Percentiles rank a stretch among this genome's conserved stretches.
Conservation (phyloP, 2,113 vertebrate genomes). For the Procapra przewalskii region DNA sequence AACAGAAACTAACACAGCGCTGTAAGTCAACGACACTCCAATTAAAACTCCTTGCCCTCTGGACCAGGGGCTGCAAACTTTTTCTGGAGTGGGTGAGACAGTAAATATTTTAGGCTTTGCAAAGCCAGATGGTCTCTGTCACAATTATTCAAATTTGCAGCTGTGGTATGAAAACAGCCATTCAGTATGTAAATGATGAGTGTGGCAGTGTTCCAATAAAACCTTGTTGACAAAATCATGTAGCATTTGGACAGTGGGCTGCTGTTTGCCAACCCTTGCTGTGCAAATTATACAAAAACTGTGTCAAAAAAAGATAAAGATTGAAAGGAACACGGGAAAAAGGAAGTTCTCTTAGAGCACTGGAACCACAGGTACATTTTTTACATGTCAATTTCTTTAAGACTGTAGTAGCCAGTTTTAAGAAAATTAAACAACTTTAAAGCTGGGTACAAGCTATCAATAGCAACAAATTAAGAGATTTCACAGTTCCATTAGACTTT, state of each 20-base stretch:
- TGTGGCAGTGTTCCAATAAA: background rate
- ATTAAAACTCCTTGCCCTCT: rapidly evolving
- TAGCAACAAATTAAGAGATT: background rate
- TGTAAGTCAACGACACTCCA: background rate
- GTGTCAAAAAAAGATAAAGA: background rate
- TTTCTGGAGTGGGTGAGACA: background rate
- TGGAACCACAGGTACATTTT: background rate
- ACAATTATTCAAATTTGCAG: background rate
- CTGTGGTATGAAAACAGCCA: rapidly evolving
- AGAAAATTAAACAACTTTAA: background rate
- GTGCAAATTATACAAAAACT: background rate
- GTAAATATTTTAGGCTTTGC: background rate
- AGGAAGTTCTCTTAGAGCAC: background rate
- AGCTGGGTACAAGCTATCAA: background rate
- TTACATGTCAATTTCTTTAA: background rate
- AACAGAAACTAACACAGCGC: background rate
- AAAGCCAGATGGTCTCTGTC: background rate
- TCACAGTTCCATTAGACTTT: background rate
- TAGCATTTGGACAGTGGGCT: background rate
- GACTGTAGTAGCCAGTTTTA: background rate
- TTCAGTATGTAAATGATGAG: rapidly evolving
- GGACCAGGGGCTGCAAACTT: rapidly evolving
- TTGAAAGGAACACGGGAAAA: rapidly evolving
- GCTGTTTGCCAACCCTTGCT: background rate
- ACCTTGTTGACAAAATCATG: background rate